Evolutionary conservation across 2,113 vertebrate species (phyloP).

Genomic region (Aegithalos caudatus): DNA sequence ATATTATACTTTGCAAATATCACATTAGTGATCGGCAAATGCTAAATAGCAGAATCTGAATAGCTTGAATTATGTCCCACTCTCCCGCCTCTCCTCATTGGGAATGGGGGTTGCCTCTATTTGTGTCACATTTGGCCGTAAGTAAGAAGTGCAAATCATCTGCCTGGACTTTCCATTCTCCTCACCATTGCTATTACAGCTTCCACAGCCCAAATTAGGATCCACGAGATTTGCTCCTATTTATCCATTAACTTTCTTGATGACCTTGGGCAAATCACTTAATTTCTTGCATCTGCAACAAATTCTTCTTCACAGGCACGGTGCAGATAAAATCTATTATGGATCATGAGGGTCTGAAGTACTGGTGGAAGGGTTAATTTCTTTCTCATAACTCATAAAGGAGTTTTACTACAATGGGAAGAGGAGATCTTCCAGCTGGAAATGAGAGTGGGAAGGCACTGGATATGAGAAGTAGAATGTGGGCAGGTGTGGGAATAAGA

Average conservation of each 20-base stretch:
- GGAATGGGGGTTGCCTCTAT: conserved; percentile 38
- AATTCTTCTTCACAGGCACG: not conserved
- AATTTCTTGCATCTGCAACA: not conserved
- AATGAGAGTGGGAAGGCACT: not conserved
- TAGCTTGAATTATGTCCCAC: conserved; percentile 32
- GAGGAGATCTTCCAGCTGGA: not conserved
- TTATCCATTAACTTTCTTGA: not conserved
- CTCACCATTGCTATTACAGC: not conserved
- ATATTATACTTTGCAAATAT: conserved; percentile 68
- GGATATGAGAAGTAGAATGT: not conserved
- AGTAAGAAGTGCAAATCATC: conserved; percentile 8
- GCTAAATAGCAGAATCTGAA: conserved; percentile 58
- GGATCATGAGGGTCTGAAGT: not conserved
- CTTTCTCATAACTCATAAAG: not conserved
- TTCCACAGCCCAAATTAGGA: not conserved
- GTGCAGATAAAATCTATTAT: not conserved
- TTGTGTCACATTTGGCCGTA: conserved; percentile 18
- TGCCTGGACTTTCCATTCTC: not conserved
- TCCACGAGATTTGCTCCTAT: not conserved
- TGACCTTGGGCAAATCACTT: not conserved
- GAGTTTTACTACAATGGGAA: not conserved
- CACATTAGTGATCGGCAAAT: conserved; percentile 49
- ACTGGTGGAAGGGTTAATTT: not conserved
- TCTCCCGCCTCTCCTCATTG: conserved; percentile 26
- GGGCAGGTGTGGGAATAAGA: not conserved